phyloP scores from a whole-genome alignment of 1,140 invertebrate species.

The Scaptomyza graminum region DNA sequence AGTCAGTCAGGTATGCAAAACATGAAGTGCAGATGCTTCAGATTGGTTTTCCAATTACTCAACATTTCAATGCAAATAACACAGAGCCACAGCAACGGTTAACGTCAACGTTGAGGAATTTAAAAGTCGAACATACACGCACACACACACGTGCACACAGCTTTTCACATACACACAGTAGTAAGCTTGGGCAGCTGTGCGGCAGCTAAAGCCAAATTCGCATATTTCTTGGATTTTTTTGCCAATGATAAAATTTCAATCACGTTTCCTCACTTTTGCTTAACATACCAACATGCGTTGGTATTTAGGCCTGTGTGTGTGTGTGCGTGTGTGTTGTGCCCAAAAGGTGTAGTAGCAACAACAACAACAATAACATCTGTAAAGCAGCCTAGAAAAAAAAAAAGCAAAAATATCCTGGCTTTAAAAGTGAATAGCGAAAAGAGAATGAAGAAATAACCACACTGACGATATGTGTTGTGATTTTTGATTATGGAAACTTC shows the following conservation, averaged over 20 bases:
- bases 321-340: constrained; percentile 2
- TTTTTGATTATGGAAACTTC: not conserved
- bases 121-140: constrained; percentile 27
- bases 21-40: constrained; percentile 79
- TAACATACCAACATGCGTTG: constrained; percentile 31
- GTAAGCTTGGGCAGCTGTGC: constrained; percentile 35
- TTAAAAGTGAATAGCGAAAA: not conserved
- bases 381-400: constrained; percentile 7
- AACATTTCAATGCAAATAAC: constrained; percentile 81
- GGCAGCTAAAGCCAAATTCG: constrained; percentile 49
- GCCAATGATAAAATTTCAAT: constrained; percentile 78
- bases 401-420: no score
- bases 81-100: constrained; percentile 46
- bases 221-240: constrained; percentile 63
- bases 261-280: constrained; percentile 75
- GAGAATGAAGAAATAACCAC: not conserved
- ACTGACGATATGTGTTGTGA: constrained; percentile 7
- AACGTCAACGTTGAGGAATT: constrained; percentile 51
- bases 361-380: no score
- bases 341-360: constrained; percentile 13
- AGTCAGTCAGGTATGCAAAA: constrained; percentile 68
- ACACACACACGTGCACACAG: constrained; percentile 4
- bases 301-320: constrained; percentile 9
- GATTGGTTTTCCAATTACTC: constrained; percentile 81
- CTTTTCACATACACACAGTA: constrained; percentile 10